Conservation (phyloP, 1,140 invertebrate genomes). For the Drosophila mojavensis region DNA sequence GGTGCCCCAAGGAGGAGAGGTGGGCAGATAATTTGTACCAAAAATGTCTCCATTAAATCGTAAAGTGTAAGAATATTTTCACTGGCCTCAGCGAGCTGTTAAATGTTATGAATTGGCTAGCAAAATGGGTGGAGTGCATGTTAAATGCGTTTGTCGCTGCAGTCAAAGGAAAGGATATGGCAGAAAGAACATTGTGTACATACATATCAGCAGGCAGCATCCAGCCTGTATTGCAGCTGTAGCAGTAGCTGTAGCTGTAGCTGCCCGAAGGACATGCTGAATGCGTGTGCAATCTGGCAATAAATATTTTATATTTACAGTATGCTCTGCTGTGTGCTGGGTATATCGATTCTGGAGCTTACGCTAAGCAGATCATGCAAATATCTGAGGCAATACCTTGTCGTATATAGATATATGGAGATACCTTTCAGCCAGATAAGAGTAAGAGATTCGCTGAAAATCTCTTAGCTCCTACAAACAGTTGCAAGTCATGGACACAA, state of each 20-base stretch:
- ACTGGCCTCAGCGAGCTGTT: constrained; percentile 21
- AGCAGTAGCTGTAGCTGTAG: constrained; percentile 17
- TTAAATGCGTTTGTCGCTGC: constrained; percentile 54
- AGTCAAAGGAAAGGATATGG: constrained; percentile 69
- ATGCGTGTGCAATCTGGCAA: constrained; percentile 73
- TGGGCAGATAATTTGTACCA: constrained; percentile 68
- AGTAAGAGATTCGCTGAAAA: too few relatives aligned
- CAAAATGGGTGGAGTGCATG: constrained; percentile 41
- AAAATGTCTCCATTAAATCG: constrained; percentile 76
- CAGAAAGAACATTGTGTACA: constrained; percentile 49
- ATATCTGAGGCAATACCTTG: background rate
- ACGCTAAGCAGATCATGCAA: constrained; percentile 1
- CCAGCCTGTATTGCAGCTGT: constrained; percentile 1
- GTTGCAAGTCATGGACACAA: too few relatives aligned
- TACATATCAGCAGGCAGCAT: constrained; percentile 44
- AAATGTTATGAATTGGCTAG: constrained; percentile 65
- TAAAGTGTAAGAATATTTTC: constrained; percentile 24
- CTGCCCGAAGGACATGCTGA: constrained; percentile 36
- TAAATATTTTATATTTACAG: constrained; percentile 78
- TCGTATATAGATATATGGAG: too few relatives aligned
- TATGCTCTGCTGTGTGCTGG: constrained; percentile 29
- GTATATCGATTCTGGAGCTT: constrained; percentile 46
- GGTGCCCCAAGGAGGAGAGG: constrained; percentile 30
- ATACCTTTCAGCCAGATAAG: too few relatives aligned
- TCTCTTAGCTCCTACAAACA: too few relatives aligned